Percentiles rank a stretch among this genome's conserved stretches.
These are phyloP conservation scores for Idaea straminata DNA, from an alignment of 2,888 invertebrate species.

Conservation along the genomic window DNA sequence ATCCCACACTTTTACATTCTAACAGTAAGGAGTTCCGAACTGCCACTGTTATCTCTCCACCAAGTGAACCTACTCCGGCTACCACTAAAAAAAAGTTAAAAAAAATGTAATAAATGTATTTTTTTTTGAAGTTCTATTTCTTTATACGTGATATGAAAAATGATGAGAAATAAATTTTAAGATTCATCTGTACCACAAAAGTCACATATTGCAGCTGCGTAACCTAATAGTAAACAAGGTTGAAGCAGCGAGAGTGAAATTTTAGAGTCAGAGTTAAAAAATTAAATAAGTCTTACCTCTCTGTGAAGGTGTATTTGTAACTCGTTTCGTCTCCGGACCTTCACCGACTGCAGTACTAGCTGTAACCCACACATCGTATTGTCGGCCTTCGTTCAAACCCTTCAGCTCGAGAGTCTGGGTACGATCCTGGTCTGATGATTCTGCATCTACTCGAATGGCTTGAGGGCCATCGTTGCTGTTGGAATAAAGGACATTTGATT, in stretches of 20 bases:
- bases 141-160: too few relatives aligned
- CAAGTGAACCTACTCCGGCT: conserved; percentile 83
- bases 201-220: background rate
- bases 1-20: conserved; percentile 67
- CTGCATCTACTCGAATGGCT: conserved; percentile 60
- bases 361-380: conserved; percentile 84
- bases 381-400: conserved; percentile 74
- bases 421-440: conserved; percentile 58
- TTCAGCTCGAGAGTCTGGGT: conserved; percentile 75
- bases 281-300: conserved; percentile 60
- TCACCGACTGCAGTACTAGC: conserved; percentile 83
- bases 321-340: conserved; percentile 74
- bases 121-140: background rate
- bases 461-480: conserved; percentile 66
- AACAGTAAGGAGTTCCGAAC: conserved; percentile 63
- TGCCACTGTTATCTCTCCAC: conserved; percentile 68
- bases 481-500: background rate
- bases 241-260: too few relatives aligned
- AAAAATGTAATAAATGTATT: background rate
- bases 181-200: too few relatives aligned
- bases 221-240: too few relatives aligned
- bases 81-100: conserved; percentile 64
- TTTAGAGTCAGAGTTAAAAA: too few relatives aligned
- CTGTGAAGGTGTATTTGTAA: conserved; percentile 74
- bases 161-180: too few relatives aligned